Evolutionary conservation across 92 coral and sea anemone genomes (phyloP), one percentile per base, ranked within the genome.

Genomic region (Zoanthus sansibaricus): DNA sequence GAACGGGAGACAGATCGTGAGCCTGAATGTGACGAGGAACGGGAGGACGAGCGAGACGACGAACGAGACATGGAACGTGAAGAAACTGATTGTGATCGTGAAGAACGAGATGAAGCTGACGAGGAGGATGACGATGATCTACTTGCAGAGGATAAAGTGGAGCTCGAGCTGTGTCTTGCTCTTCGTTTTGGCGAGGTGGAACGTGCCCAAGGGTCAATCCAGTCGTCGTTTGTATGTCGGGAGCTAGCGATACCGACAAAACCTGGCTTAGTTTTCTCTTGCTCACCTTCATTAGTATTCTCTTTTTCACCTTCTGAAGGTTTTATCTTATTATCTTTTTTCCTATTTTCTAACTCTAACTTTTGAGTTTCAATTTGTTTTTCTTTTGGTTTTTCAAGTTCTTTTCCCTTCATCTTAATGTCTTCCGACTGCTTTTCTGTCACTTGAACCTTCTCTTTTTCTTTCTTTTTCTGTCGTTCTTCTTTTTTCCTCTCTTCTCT

Each of bases 121-220:
- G 98, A 91, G 1, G 96, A 91, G 8, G 97, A 94, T 3, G 98
- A 88, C 33, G 97, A 90, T 62, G 95, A 88, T 88, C 91, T 85
- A 58, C 93, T 87, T 55, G 95, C 88, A 42, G 95, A 92, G 64
- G 87, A 88, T 30, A 89, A 78, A 45, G 96, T 87, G 13, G 92
- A 78, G 8, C 88, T 70, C 11, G 87, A 75, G 79, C 91, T 72
- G 62, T 87, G 82, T 72, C 91, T 86, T 56, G 92, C 78, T 31
- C 93, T 95, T 56, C 98, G 95, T 78, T 97, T 92, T 69, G 96
- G 95, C 31, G 96, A 94, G 17, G 95, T 91, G 15, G 95, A 89
- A 79, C 98, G 86, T 76, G 91, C 94, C 97, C 98, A 95, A 11
- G 98, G 98, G 79, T 95, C 98, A 47, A 86, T 91, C 98, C 98